These are phyloP conservation scores for Phalacrocorax brasilianus DNA, from an alignment of 2,113 vertebrate species.

Conservation along the genomic window DNA sequence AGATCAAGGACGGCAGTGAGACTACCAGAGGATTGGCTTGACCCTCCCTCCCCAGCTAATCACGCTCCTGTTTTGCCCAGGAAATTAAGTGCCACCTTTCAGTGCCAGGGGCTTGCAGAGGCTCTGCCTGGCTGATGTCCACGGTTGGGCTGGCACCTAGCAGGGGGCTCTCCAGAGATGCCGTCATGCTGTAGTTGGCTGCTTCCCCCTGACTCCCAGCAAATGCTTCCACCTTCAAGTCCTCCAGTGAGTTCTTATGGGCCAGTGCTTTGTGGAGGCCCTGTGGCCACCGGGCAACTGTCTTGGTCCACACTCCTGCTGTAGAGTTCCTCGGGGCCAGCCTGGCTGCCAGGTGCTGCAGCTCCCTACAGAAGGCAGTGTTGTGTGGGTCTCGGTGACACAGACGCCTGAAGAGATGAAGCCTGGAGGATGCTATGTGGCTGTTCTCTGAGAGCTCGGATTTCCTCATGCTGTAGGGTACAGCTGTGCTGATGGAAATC, in stretches of 20 bases:
- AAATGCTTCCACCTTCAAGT: slow-evolving; percentile 41
- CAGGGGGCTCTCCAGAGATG: slow-evolving; percentile 46
- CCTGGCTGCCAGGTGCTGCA: slow-evolving; percentile 34
- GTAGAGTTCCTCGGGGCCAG: slow-evolving; percentile 18
- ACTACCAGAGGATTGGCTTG: not conserved
- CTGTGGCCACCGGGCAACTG: not conserved
- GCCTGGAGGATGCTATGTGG: not conserved
- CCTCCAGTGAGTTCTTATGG: slow-evolving; percentile 40
- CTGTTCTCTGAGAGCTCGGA: not conserved
- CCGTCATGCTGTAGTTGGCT: slow-evolving; percentile 38
- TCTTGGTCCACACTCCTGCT: not conserved
- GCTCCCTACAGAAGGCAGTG: slow-evolving; percentile 58
- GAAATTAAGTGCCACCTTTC: slow-evolving; percentile 75
- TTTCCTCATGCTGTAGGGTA: slow-evolving; percentile 42
- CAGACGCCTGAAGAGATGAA: slow-evolving; percentile 32
- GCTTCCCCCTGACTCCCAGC: slow-evolving; percentile 47
- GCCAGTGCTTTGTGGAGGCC: not conserved
- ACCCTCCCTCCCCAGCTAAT: slow-evolving; percentile 3
- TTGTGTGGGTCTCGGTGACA: slow-evolving; percentile 30
- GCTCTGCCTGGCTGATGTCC: slow-evolving; percentile 67
- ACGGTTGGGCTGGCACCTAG: slow-evolving; percentile 47
- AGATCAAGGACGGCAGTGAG: not conserved
- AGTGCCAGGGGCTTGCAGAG: slow-evolving; percentile 72
- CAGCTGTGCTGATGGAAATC: slow-evolving; percentile 56
- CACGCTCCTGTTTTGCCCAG: not conserved